phyloP scores from a whole-genome alignment of 2,113 vertebrate species.

The Phasianus colchicus region DNA sequence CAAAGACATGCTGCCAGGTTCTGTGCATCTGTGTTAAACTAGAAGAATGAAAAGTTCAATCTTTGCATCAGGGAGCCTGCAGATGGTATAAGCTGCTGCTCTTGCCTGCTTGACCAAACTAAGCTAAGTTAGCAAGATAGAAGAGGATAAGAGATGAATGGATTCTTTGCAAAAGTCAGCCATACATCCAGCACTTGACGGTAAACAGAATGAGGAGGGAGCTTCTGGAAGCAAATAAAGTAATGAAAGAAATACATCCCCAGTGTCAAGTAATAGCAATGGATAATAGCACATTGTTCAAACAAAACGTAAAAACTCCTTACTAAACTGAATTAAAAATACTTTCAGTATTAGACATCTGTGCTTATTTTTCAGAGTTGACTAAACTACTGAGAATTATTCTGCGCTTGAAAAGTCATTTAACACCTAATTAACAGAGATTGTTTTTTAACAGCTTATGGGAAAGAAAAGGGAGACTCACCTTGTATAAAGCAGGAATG shows the following conservation, averaged over 20 bases:
- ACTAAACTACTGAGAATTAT: conserved; percentile 14
- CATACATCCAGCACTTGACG: accelerated
- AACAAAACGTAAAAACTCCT: neutral
- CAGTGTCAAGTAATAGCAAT: neutral
- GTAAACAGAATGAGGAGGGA: neutral
- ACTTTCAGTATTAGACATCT: conserved; percentile 15
- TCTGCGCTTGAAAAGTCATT: neutral
- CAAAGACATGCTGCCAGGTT: neutral
- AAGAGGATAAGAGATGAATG: conserved; percentile 8
- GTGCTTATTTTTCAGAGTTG: neutral
- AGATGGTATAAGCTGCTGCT: neutral
- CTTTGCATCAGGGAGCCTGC: conserved; percentile 10
- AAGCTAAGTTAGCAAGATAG: conserved; percentile 47
- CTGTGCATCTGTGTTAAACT: neutral
- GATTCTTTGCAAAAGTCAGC: conserved; percentile 6
- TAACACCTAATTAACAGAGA: neutral
- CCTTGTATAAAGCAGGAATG: conserved; percentile 87
- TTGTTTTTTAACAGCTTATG: neutral
- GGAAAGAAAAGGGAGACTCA: conserved; percentile 70
- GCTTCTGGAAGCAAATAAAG: neutral
- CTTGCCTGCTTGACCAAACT: neutral
- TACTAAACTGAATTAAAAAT: neutral
- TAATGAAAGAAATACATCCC: neutral
- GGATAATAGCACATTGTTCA: neutral
- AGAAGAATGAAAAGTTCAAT: neutral